phyloP scores from a whole-genome alignment of 2,888 invertebrate species.

The Xanthorhoe spadicearia region DNA sequence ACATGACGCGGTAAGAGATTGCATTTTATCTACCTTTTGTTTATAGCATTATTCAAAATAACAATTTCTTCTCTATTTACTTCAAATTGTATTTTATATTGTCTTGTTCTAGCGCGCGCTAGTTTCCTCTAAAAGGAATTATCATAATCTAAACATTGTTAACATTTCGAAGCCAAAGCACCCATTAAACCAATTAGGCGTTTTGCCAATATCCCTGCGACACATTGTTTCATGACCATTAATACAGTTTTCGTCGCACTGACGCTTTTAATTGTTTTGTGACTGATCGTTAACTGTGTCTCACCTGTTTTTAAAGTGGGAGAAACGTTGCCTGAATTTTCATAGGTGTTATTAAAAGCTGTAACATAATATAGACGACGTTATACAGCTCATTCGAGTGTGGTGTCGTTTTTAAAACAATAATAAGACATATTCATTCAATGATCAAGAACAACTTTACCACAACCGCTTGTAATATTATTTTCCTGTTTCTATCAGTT shows the following conservation, averaged over 20 bases:
- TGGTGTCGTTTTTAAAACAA: too few relatives aligned
- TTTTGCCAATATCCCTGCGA: constrained; percentile 32
- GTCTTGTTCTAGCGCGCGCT: constrained; percentile 1
- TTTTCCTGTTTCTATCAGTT: too few relatives aligned
- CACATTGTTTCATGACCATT: constrained; percentile 31
- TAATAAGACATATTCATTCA: too few relatives aligned
- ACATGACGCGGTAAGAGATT: too few relatives aligned
- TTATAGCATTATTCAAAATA: too few relatives aligned
- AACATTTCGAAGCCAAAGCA: constrained; percentile 32
- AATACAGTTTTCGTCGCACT: constrained; percentile 23
- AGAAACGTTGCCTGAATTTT: background rate
- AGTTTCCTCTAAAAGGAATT: constrained; percentile 25
- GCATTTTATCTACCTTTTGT: too few relatives aligned
- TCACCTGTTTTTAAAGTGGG: constrained; percentile 9
- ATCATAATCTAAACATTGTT: constrained; percentile 28
- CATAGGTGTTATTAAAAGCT: too few relatives aligned
- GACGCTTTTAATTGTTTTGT: constrained; percentile 28
- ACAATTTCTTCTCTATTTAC: background rate
- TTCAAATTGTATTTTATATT: background rate
- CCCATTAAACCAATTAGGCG: constrained; percentile 33
- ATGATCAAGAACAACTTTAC: too few relatives aligned
- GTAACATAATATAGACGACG: too few relatives aligned
- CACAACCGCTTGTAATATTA: too few relatives aligned
- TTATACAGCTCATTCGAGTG: too few relatives aligned
- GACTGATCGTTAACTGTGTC: constrained; percentile 13